Base-by-base conservation (phyloP, 2,797 vertebrate genomes). In the Octomys mimax region DNA sequence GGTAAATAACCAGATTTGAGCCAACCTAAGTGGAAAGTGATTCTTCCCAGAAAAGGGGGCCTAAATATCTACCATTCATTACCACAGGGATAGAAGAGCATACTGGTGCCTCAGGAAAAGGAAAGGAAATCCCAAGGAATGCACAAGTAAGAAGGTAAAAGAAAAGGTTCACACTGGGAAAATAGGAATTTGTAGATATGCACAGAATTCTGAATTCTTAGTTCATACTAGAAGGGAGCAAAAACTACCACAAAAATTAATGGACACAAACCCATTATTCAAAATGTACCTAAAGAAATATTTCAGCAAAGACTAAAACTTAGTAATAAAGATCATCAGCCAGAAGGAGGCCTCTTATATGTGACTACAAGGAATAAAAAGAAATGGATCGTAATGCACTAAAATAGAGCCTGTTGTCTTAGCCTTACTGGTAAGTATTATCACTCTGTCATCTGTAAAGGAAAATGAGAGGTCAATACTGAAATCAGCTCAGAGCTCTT, bases 1-100 rank as follows among this genome's bases (percentile, higher is more conserved):
- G 22, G 42, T 84, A 95, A 77, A 85, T 81, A 70, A 90, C 46
- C 28, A 73, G 57, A 91, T 79, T 66, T 86, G 54, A 86, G 36
- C 16, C 73, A 91, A 49, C 75, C 22, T 3, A 3, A 46, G 5
- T 84, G 22, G 21, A 16, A 95, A 75, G 57, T 78, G 22, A 78
- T 36, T 75, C 49, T 83, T 90, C 54, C 39, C 62, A 42, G 13
- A 71, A 73, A 87, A 75, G 5, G 26, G 8, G 0, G 0, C 42
- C 80, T 71, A 91, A 89, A 91, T 62, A 33, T 21, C 66, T 64
- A 77, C 79, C n/a, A 82, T 12, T 3, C n/a, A 42, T 68, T 64
- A 64, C 31, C 68, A 46, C 18, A 14, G 6, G 16, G 62, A 68
- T 10, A 28, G 68, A 22, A 71, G 46, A 84, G 61, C 89, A 68